Conservation (phyloP, 2,797 vertebrate species). For the Gadopsis marmoratus region DNA sequence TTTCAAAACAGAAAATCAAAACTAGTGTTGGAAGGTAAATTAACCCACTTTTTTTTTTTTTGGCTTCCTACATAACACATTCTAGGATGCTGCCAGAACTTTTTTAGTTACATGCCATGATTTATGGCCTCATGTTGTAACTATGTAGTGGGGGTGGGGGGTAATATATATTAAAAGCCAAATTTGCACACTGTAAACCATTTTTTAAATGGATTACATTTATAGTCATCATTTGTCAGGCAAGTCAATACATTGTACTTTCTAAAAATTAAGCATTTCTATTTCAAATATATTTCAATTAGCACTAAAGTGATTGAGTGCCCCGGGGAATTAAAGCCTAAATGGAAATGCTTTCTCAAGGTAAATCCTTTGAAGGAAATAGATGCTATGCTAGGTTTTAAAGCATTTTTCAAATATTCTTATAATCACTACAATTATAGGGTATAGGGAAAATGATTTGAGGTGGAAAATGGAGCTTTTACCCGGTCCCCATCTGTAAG, state of each 20-base stretch:
- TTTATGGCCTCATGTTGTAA: slow-evolving; percentile 29
- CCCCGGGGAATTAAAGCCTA: slow-evolving; percentile 71
- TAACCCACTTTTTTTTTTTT: slow-evolving; percentile 4
- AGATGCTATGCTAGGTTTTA: slow-evolving; percentile 70
- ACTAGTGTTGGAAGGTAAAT: background rate
- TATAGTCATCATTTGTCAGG: slow-evolving; percentile 51
- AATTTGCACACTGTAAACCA: slow-evolving; percentile 51
- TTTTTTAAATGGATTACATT: slow-evolving; percentile 68
- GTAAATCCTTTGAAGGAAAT: slow-evolving; percentile 68
- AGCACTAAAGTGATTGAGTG: slow-evolving; percentile 76
- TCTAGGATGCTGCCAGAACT: slow-evolving; percentile 10
- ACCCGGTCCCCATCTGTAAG: slow-evolving; percentile 50
- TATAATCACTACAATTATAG: slow-evolving; percentile 72
- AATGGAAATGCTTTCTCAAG: slow-evolving; percentile 75
- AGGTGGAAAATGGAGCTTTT: slow-evolving; percentile 70
- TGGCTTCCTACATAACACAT: background rate
- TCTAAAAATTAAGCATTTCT: slow-evolving; percentile 72
- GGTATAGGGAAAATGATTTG: slow-evolving; percentile 63
- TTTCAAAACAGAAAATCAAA: slow-evolving; percentile 12
- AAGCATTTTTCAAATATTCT: slow-evolving; percentile 70
- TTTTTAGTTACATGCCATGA: slow-evolving; percentile 37
- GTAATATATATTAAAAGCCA: slow-evolving; percentile 45
- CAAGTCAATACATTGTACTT: slow-evolving; percentile 62
- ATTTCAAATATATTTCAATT: slow-evolving; percentile 78
- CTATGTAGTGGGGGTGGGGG: background rate